Base-by-base conservation (phyloP, 1,140 invertebrate genomes). In the Saccostrea echinata region DNA sequence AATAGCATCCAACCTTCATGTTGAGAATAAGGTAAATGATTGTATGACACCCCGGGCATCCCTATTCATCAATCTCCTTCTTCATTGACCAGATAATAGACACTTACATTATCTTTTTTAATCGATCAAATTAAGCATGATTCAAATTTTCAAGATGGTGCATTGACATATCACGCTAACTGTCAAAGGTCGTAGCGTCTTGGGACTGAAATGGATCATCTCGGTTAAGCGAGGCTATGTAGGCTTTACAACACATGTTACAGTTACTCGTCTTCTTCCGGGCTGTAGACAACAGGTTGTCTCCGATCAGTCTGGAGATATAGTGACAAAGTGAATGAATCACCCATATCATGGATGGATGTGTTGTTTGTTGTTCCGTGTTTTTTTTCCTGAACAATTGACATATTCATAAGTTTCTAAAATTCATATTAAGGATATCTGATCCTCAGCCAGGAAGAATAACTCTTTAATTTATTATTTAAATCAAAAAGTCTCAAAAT, bases 51-150 rank as follows among this genome's bases (percentile, higher is more conserved):
- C 27, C 8, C 6, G 2, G 68, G 68, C 12, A 9, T 76, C 43
- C 43, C 43, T 43, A 43, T 76, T 76, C 68, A 30, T 30, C 68
- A 76, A 33, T 3, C 24, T 16, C 27, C 68, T 33, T 30, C 13
- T 4, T 30, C 24, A 76, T 30, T 30, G 68, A 76, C 68, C 13
- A 76, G 68, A 76, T 76, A 76, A 33, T 30, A 30, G 18, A 76
- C 13, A 27, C 27, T 76, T 30, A 16, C 3, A 76, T 33, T 76
- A 30, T 11, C 8, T 27, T 76, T 1, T 61, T 16, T 11, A 30
- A 76, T 76, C 27, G 30, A 76, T 76, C 68, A 76, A 12, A 76
- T 35, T 4, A 76, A 76, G 68, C 68, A 76, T 76, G 68, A 30
- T 13, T 76, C 68, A 33, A 61, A 61, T 16, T 76, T 18, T 16